Percentiles rank a stretch among this genome's conserved stretches.
These are phyloP conservation scores for Caenorhabditis sinica DNA, from an alignment of 2,888 invertebrate genomes.

Conservation along the genomic window DNA sequence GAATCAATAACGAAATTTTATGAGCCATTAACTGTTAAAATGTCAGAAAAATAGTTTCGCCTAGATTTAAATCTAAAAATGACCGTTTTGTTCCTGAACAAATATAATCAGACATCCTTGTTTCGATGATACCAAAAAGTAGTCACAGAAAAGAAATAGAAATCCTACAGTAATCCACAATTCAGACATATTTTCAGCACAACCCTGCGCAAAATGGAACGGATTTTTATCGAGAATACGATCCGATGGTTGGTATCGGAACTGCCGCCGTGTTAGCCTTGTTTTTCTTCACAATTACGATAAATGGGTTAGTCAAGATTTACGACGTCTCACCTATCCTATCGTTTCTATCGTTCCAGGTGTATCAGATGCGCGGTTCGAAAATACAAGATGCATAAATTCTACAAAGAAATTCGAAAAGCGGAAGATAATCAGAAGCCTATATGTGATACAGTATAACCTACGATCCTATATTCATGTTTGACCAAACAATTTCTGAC, in stretches of 20 bases:
- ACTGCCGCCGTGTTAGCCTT: slow-evolving; percentile 79
- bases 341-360: slow-evolving; percentile 47
- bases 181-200: slow-evolving; percentile 69
- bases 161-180: not conserved
- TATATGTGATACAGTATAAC: slow-evolving; percentile 50
- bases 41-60: not conserved
- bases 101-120: too few species aligned
- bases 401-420: slow-evolving; percentile 72
- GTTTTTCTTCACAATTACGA: slow-evolving; percentile 78
- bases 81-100: too few species aligned
- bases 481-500: slow-evolving; percentile 40
- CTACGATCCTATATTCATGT: slow-evolving; percentile 20
- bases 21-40: not conserved
- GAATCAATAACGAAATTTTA: not conserved
- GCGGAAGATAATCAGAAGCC: slow-evolving; percentile 47
- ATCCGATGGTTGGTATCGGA: slow-evolving; percentile 80
- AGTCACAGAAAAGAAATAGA: not conserved
- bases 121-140: too few species aligned
- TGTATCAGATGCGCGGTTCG: slow-evolving; percentile 73
- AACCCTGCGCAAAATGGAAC: slow-evolving; percentile 74
- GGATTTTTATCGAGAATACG: slow-evolving; percentile 80
- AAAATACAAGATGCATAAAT: slow-evolving; percentile 74
- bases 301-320: slow-evolving; percentile 57
- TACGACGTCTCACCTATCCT: not conserved
- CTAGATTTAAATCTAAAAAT: too few species aligned